Evolutionary conservation across 2,797 vertebrate species (phyloP).

Genomic region (Urosaurus nigricauda): DNA sequence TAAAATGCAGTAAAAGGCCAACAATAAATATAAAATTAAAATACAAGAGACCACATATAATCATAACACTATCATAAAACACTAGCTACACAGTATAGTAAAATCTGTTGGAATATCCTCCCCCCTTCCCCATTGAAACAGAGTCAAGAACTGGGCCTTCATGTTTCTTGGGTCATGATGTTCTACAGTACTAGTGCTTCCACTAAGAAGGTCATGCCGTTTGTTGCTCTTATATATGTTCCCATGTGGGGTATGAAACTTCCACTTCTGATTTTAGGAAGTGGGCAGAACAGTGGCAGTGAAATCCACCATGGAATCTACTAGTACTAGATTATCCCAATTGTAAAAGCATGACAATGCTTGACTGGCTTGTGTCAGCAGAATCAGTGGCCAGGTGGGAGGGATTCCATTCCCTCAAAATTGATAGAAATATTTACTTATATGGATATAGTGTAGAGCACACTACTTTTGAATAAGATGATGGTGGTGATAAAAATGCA

Average conservation of each 20-base stretch:
- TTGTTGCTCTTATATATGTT: neutral
- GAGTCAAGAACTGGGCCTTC: neutral
- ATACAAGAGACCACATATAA: neutral
- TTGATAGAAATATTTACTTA: too few relatives aligned
- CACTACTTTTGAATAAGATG: too few relatives aligned
- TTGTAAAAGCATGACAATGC: too few relatives aligned
- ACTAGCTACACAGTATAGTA: neutral
- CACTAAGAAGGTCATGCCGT: neutral
- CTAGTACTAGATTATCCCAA: too few relatives aligned
- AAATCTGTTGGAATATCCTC: neutral
- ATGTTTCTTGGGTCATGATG: neutral
- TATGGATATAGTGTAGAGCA: too few relatives aligned
- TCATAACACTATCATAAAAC: neutral
- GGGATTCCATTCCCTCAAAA: too few relatives aligned
- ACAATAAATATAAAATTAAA: neutral
- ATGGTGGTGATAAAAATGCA: too few relatives aligned
- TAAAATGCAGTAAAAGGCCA: neutral
- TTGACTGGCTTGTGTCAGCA: too few relatives aligned
- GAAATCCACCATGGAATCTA: too few relatives aligned
- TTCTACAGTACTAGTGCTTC: neutral
- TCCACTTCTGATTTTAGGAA: neutral
- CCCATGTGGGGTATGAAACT: neutral
- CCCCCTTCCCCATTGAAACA: neutral
- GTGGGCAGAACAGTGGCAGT: neutral
- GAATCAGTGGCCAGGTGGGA: too few relatives aligned